Evolutionary conservation across 2,888 invertebrate genomes (phyloP), one percentile per base, ranked within the genome.

Genomic region (Hirtodrosophila alboralis): DNA sequence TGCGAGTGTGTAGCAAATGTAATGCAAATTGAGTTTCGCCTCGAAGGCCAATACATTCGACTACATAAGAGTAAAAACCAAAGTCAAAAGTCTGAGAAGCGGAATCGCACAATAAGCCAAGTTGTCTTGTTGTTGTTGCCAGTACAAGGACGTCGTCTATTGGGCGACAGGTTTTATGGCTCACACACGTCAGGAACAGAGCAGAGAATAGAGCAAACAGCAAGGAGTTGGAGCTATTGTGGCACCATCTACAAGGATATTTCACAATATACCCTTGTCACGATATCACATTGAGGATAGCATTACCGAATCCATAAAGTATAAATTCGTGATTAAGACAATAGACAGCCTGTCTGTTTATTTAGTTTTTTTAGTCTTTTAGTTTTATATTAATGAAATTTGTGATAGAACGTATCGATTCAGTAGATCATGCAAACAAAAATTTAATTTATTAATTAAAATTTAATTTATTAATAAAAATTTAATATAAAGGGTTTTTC

Each of bases 21-120:
- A 84, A 84, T 79, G 83, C 85, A 79, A 79, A 79, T 79, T 79
- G 85, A 47, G 79, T 75, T 83, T 71, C 49, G 53, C 41, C 62
- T 49, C 16, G 54, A 66, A 47, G 59, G 45, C 69, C 58, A 63
- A 63, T 54, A 61, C 43, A 66, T 48, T 61, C n/a, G n/a, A n/a
- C 57, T 57, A 38, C 53, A 67, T 52, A 44, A 36, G 51, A 44
- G 44, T 31, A 33, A 38, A n/a, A 30, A 31, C 31, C 34, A 31
- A 47, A 64, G 58, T 48, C 53, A 36, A 37, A 62, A 52, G 38
- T 59, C 54, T 52, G 27, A 28, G 21, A 14, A 16, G 12, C 38
- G 52, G 38, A 56, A 63, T 38, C 48, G 58, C 40, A 37, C 36
- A 47, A 34, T 45, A 27, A 36, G 14, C 27, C 44, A 53, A 37